Evolutionary conservation across 2,113 vertebrate species (phyloP).

Genomic region (Cariama cristata): DNA sequence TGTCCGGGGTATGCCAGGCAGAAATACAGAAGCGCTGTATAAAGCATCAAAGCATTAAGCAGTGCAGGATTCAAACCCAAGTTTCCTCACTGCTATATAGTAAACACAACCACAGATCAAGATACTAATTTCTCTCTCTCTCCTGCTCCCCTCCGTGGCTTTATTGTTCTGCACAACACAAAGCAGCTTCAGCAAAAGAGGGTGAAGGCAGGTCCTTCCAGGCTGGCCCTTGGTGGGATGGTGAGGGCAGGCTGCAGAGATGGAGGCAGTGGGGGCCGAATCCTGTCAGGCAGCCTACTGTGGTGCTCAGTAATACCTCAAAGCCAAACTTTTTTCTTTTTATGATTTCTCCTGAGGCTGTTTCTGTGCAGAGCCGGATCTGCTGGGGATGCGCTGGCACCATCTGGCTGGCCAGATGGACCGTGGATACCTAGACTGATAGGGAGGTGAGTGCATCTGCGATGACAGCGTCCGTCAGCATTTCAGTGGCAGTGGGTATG

Average conservation of each 20-base stretch:
- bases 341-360: not conserved
- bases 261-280: not conserved
- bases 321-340: not conserved
- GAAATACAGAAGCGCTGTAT: not conserved
- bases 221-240: not conserved
- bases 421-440: not conserved
- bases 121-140: not conserved
- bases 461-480: not conserved
- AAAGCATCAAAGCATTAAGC: not conserved
- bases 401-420: not conserved
- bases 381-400: not conserved
- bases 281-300: not conserved
- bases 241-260: not conserved
- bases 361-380: not conserved
- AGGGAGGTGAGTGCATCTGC: not conserved
- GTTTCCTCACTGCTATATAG: not conserved
- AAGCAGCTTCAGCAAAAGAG: not conserved
- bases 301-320: not conserved
- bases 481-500: fast-evolving
- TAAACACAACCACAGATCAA: not conserved
- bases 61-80: not conserved
- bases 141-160: not conserved
- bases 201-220: not conserved
- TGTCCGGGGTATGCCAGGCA: not conserved
- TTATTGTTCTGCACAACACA: not conserved